Percentiles rank a stretch among this genome's conserved stretches.
Conservation (phyloP, 2,888 invertebrate genomes). For the Tachystola acroxantha region DNA sequence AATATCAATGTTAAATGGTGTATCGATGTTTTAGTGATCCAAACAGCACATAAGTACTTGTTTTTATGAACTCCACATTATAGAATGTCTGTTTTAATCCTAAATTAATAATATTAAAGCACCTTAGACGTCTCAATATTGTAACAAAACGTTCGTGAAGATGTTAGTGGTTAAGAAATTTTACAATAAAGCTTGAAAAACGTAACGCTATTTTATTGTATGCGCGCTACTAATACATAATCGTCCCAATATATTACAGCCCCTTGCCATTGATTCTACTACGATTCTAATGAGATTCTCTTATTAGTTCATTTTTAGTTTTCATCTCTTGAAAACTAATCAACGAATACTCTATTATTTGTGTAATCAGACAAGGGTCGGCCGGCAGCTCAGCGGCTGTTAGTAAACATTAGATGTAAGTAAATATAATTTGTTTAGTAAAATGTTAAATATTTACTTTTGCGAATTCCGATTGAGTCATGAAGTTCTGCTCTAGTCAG, state of each 20-base stretch:
- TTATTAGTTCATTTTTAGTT: too few relatives aligned
- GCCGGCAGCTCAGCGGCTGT: background rate
- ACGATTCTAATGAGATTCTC: too few relatives aligned
- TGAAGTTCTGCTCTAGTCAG: slow-evolving; percentile 1
- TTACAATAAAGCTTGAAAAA: slow-evolving; percentile 48
- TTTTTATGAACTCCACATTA: too few relatives aligned
- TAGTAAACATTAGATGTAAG: slow-evolving; percentile 1
- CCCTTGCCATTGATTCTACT: too few relatives aligned
- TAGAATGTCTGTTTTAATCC: too few relatives aligned
- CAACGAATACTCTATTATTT: too few relatives aligned
- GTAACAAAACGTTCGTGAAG: slow-evolving; percentile 19
- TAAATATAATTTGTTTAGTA: too few relatives aligned
- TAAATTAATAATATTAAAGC: slow-evolving; percentile 30
- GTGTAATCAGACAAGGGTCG: background rate
- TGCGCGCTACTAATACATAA: background rate
- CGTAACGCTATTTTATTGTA: too few relatives aligned
- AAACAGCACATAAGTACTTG: too few relatives aligned
- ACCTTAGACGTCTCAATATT: slow-evolving; percentile 28
- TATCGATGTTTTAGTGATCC: too few relatives aligned
- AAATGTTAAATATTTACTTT: background rate
- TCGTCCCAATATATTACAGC: background rate
- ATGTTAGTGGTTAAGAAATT: slow-evolving; percentile 36
- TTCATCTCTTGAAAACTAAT: too few relatives aligned
- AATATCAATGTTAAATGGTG: too few relatives aligned
- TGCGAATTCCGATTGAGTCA: slow-evolving; percentile 15